Conservation (phyloP, 2,113 vertebrate genomes). For the Psephotus haematonotus region DNA sequence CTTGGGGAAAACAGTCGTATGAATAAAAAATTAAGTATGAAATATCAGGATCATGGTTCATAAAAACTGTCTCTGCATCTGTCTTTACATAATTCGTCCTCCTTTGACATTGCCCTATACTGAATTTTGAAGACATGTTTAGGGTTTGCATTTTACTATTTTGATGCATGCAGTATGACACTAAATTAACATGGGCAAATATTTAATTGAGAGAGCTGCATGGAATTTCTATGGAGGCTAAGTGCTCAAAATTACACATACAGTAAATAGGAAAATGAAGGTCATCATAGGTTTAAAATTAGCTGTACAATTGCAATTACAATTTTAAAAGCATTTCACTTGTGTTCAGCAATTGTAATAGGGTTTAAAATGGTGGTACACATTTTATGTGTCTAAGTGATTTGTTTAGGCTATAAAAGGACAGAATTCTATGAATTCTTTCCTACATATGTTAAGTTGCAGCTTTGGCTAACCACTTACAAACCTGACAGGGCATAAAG, state of each 20-base stretch:
- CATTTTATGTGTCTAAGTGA: conserved; percentile 24
- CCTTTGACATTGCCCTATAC: conserved; percentile 1
- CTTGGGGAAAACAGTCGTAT: conserved; percentile 44
- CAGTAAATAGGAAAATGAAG: background rate
- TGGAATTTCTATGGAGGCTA: background rate
- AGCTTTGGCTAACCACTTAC: background rate
- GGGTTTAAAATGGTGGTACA: background rate
- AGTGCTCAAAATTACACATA: background rate
- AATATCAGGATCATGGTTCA: conserved; percentile 17
- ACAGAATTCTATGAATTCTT: background rate
- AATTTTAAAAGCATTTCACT: background rate
- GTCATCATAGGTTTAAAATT: conserved; percentile 7
- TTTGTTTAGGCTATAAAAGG: conserved; percentile 41
- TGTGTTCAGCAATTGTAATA: background rate
- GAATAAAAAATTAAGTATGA: conserved; percentile 43
- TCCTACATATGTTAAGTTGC: background rate
- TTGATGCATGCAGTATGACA: conserved; percentile 21
- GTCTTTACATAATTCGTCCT: conserved; percentile 40
- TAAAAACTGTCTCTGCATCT: conserved; percentile 43
- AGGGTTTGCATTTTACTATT: conserved; percentile 5
- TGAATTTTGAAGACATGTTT: conserved; percentile 42
- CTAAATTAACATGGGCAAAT: conserved; percentile 38
- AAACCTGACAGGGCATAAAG: background rate
- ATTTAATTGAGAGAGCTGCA: background rate
- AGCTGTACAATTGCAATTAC: background rate